Evolutionary conservation across 2,113 vertebrate species (phyloP).

Genomic region (Thalassarche chlororhynchos): DNA sequence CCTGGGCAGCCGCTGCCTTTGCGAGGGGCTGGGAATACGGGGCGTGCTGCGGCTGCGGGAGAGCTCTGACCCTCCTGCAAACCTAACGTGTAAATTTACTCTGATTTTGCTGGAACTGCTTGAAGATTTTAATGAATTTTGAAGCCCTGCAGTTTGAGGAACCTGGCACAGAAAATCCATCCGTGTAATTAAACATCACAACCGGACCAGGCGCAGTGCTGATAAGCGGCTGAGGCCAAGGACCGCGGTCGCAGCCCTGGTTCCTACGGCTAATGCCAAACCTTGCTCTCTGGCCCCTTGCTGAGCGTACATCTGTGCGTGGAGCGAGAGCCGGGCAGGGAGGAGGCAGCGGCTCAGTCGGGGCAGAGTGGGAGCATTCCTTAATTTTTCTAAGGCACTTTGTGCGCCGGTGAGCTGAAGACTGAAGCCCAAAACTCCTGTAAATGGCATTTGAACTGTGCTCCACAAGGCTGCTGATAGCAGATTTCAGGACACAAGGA

Average conservation of each 20-base stretch:
- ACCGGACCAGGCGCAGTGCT: background rate
- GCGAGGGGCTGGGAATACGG: background rate
- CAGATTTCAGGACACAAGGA: background rate
- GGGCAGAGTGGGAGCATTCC: background rate
- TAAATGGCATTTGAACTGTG: background rate
- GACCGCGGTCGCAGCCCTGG: background rate
- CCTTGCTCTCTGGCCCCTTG: background rate
- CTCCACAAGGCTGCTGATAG: background rate
- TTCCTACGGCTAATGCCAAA: background rate
- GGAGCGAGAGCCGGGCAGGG: background rate
- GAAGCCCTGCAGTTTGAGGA: background rate
- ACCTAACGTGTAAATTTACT: background rate
- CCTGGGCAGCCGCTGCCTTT: background rate
- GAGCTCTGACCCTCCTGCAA: background rate
- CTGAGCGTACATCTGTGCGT: accelerated
- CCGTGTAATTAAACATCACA: background rate
- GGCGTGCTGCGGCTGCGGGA: too few species aligned
- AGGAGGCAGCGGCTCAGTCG: background rate
- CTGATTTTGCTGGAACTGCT: background rate
- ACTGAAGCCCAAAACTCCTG: background rate
- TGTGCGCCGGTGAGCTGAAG: background rate
- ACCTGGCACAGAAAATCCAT: background rate
- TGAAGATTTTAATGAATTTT: slow-evolving; percentile 17
- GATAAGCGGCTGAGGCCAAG: background rate
- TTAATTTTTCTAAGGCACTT: background rate